Conservation (phyloP, 2,888 invertebrate genomes). For the Catonia carolina region DNA sequence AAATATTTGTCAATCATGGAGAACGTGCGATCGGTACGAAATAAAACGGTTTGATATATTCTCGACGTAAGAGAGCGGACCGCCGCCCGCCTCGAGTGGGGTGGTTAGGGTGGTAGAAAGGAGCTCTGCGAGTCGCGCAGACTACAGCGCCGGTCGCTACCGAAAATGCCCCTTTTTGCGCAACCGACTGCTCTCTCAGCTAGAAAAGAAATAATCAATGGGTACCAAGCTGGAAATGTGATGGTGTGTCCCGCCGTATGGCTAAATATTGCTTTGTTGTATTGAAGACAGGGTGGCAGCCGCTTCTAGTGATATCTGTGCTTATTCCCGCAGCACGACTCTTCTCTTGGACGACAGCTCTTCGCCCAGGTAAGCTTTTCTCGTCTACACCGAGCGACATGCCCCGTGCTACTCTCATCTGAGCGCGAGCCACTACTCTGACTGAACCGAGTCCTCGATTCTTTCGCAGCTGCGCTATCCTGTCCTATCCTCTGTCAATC, state of each 20-base stretch:
- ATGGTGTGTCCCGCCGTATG: constrained; percentile 18
- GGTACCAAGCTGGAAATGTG: constrained; percentile 25
- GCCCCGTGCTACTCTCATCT: too few relatives aligned
- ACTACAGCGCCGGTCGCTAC: constrained; percentile 41
- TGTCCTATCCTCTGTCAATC: too few relatives aligned
- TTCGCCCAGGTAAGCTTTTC: neutral
- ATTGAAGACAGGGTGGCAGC: neutral
- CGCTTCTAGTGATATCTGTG: constrained; percentile 2
- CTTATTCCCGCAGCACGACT: neutral
- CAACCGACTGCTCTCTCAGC: constrained; percentile 28
- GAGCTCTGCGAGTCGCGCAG: constrained; percentile 35
- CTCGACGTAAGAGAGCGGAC: constrained; percentile 14
- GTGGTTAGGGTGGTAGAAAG: constrained; percentile 30
- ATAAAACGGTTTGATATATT: constrained; percentile 26
- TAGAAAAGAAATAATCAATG: constrained; percentile 31
- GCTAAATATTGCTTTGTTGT: constrained; percentile 27
- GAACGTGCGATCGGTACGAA: constrained; percentile 19
- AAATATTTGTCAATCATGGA: constrained; percentile 25
- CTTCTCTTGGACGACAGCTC: constrained; percentile 8
- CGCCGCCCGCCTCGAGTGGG: constrained; percentile 7
- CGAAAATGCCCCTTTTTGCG: constrained; percentile 29
- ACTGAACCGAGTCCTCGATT: too few relatives aligned
- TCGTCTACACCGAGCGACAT: neutral
- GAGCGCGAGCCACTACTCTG: too few relatives aligned
- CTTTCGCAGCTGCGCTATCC: too few relatives aligned